These are phyloP conservation scores for Thomomys bottae DNA, from an alignment of 2,113 vertebrate species.

Conservation along the genomic window DNA sequence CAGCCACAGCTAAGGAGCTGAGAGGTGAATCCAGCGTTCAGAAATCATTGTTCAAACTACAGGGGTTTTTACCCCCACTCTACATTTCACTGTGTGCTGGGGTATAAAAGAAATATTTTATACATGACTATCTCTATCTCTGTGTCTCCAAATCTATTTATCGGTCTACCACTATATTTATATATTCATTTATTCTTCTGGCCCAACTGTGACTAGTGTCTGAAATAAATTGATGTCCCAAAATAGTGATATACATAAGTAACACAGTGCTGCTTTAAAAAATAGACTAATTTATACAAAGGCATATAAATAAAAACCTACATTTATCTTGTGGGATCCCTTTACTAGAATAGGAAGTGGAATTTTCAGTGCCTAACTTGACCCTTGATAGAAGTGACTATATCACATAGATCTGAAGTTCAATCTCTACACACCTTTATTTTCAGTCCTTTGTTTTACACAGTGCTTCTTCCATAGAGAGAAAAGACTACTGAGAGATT, in stretches of 20 bases:
- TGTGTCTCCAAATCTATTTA: background rate
- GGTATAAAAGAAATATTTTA: conserved; percentile 1
- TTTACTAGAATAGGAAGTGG: background rate
- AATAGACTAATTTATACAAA: conserved; percentile 45
- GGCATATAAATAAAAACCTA: conserved; percentile 40
- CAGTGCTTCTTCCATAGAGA: background rate
- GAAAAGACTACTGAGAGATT: conserved; percentile 3
- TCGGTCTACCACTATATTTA: background rate
- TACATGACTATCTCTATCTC: background rate
- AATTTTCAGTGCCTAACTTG: conserved; percentile 16
- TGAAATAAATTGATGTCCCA: conserved; percentile 48
- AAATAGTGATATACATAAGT: background rate
- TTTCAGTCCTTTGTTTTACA: conserved; percentile 12
- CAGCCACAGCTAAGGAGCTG: conserved; percentile 80
- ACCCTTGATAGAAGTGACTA: background rate
- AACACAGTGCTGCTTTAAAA: conserved; percentile 27
- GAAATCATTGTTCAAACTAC: conserved; percentile 75
- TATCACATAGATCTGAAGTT: background rate
- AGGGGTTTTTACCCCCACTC: conserved; percentile 3
- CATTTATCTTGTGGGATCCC: conserved; percentile 46
- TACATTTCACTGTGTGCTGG: conserved; percentile 76
- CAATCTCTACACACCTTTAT: background rate
- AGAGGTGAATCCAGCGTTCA: conserved; percentile 78
- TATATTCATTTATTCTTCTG: background rate
- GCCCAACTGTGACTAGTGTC: background rate